Base-by-base conservation (phyloP, 1,140 invertebrate genomes). In the Anastrepha ludens region DNA sequence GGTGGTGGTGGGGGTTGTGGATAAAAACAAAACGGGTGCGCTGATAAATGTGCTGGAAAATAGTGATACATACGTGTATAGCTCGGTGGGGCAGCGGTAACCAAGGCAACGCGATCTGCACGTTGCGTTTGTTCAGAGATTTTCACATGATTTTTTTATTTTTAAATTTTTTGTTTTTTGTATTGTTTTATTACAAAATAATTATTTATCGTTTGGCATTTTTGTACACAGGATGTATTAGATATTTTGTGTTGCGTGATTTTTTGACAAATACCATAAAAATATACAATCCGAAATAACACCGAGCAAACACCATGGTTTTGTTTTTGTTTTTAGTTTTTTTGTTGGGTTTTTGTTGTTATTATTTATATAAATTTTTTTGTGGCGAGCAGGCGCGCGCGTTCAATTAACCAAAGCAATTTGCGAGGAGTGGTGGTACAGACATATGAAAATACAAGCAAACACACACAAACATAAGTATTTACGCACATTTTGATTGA, bases 21-120 rank as follows among this genome's bases (percentile, higher is more conserved):
- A 90, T 93, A 93, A 90, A 92, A 93, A 90, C 93, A 93, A 89
- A 93, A 93, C 90, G 93, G 93, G 91, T 93, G 92, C 91, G 91
- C 89, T 90, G 91, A 92, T 91, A 93, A 89, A 89, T 93, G 92
- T 93, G 92, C 92, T 93, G 92, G 92, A 93, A 93, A 94, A 93
- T 94, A 94, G 92, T 94, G 94, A 91, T 94, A 94, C 90, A 94
- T 93, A 91, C 94, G 92, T 91, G 93, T 94, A 93, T 94, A 94
- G 92, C 94, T 94, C 88, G 94, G 94, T 89, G 94, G 94, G 89
- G 94, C 93, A 88, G 93, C 94, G 88, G 93, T 92, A 91, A 94
- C 94, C 89, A 94, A 89, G 86, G 93, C 93, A 91, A 93, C 92
- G 89, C 92, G 91, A 94, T 94, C 94, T 88, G 87, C 55, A 70